Evolutionary conservation across 2,113 vertebrate species (phyloP), one percentile per base, ranked within the genome.

Genomic region (Mastomys natalensis): DNA sequence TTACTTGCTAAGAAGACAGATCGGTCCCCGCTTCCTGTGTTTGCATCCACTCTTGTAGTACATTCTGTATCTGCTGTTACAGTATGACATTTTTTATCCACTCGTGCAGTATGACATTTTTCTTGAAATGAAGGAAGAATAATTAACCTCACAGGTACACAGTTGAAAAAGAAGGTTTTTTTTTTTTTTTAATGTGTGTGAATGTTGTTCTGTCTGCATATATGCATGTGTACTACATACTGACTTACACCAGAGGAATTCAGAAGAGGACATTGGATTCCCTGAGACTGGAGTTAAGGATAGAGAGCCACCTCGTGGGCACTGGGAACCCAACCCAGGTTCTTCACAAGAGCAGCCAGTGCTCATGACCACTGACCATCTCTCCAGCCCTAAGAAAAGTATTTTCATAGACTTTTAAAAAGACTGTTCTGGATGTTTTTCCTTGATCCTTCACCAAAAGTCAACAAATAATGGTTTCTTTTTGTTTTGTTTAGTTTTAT

Each of bases 101-200:
- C 24, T 64, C 34, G 91, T 94, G 34, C n/a, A 84, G 3, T 87
- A 24, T 62, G 51, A 88, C 94, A 24, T 87, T 95, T 96, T 96
- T 22, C 24, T 90, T 95, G 31, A 94, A 93, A 68, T 91, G 80
- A 68, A 37, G 70, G 40, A 70, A 94, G 70, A 91, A 98, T 95
- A 87, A 87, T 16, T 72, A 73, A 55, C 51, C 77, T 96, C 66
- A 58, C 12, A 91, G 70, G 48, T n/a, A 72, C 1, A 34, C 58
- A 90, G 45, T 77, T 98, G 34, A 51, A 78, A 78, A 78, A 51
- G 7, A 87, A 92, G n/a, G 45, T 34, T 37, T 48, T 17, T 85
- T 34, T 19, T 34, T 34, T 37, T 48, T 17, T 85, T 34, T 19
- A 37, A 37, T 70, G 12, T 51, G 31, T 87, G 21, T 84, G 81